These are phyloP conservation scores for Eupithecia subumbrata DNA, from an alignment of 2,888 invertebrate species.

Conservation along the genomic window DNA sequence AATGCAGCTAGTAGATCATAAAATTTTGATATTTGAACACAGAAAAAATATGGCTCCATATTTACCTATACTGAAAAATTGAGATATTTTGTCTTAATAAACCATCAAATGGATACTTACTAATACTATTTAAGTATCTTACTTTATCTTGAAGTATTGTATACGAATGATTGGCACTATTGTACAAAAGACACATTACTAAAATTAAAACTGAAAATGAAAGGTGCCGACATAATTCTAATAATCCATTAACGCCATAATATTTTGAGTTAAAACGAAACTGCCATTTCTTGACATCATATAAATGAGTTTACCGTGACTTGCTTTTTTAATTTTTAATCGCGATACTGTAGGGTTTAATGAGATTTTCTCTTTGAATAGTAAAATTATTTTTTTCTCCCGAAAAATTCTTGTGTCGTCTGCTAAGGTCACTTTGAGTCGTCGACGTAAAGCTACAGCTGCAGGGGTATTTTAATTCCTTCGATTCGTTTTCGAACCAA, in stretches of 20 bases:
- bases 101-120: too few species aligned
- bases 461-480: too few species aligned
- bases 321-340: conserved; percentile 55
- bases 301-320: conserved; percentile 77
- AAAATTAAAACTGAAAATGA: conserved; percentile 17
- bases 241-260: conserved; percentile 72
- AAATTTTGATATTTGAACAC: too few species aligned
- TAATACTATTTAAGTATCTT: not conserved
- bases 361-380: not conserved
- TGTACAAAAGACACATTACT: conserved; percentile 7
- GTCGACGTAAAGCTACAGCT: too few species aligned
- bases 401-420: too few species aligned
- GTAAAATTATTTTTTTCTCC: conserved; percentile 1
- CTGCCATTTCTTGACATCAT: conserved; percentile 73
- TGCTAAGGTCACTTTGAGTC: too few species aligned
- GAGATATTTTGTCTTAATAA: too few species aligned
- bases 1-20: too few species aligned
- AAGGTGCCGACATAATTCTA: conserved; percentile 2
- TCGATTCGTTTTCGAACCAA: too few species aligned
- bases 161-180: not conserved
- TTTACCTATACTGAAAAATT: too few species aligned
- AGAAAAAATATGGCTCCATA: too few species aligned
- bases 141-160: not conserved
- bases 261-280: conserved; percentile 75
- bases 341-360: conserved; percentile 10